A percentile compares a stretch with the other conserved stretches of the same genome.
Evolutionary conservation across 2,797 vertebrate genomes (phyloP).

Genomic region (Netta rufina): DNA sequence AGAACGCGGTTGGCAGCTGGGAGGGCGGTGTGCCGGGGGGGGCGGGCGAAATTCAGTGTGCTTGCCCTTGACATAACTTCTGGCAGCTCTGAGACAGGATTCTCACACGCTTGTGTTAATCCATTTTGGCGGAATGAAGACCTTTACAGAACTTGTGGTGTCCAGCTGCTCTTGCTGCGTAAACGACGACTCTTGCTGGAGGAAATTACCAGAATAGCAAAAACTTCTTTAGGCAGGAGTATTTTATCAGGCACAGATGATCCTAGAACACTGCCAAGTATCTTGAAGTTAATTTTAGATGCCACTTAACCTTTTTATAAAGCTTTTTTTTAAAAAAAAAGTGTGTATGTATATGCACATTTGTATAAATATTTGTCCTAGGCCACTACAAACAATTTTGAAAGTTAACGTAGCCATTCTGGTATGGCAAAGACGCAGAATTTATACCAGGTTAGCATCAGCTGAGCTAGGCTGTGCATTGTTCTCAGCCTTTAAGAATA

Average conservation of each 20-base stretch:
- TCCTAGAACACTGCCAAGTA: background rate
- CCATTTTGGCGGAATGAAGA: background rate
- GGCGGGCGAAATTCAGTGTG: rapidly evolving
- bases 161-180: background rate
- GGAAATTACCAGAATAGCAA: background rate
- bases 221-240: background rate
- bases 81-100: background rate
- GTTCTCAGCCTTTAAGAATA: background rate
- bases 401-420: background rate
- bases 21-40: background rate
- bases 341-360: rapidly evolving
- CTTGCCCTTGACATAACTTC: background rate
- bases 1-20: background rate
- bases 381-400: background rate
- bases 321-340: background rate
- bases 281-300: background rate
- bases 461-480: background rate
- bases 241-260: background rate
- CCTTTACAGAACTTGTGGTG: background rate
- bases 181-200: background rate
- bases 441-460: background rate
- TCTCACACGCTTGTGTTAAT: rapidly evolving
- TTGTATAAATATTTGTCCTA: background rate
- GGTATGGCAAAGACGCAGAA: background rate
- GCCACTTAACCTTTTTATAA: background rate